These are phyloP conservation scores for Tolypeutes matacus DNA, from an alignment of 2,797 vertebrate species.

Conservation along the genomic window DNA sequence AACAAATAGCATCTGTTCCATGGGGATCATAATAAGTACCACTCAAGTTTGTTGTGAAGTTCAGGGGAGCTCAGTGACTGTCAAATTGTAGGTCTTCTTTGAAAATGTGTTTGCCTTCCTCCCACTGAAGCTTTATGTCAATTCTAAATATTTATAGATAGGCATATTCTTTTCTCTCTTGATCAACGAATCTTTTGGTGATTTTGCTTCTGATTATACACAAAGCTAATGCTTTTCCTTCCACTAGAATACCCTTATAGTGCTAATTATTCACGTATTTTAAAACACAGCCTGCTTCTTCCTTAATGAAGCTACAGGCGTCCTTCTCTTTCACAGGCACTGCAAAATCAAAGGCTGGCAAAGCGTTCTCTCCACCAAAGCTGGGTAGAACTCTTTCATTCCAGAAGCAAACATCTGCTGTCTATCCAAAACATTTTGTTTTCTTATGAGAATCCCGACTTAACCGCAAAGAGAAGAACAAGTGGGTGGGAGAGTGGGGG, in stretches of 20 bases:
- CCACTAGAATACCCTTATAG: neutral
- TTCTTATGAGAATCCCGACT: neutral
- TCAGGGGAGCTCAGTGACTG: neutral
- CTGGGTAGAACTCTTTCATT: neutral
- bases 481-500: neutral
- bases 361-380: neutral
- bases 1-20: neutral
- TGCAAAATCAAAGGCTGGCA: neutral
- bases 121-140: neutral
- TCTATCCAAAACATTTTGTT: slow-evolving; percentile 2
- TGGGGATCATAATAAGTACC: neutral
- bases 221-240: accelerated
- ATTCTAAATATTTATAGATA: neutral
- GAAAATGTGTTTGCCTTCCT: neutral
- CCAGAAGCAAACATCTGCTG: slow-evolving; percentile 51
- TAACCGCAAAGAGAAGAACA: slow-evolving; percentile 19
- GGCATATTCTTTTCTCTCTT: neutral
- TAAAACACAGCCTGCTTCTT: slow-evolving; percentile 19
- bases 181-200: neutral
- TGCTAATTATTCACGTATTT: slow-evolving; percentile 25
- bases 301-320: neutral
- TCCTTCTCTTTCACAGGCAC: neutral
- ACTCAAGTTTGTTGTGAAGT: neutral
- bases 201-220: neutral
- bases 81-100: neutral